Evolutionary conservation across 92 coral and sea anemone genomes (phyloP).

Genomic region (Heteractis magnifica): DNA sequence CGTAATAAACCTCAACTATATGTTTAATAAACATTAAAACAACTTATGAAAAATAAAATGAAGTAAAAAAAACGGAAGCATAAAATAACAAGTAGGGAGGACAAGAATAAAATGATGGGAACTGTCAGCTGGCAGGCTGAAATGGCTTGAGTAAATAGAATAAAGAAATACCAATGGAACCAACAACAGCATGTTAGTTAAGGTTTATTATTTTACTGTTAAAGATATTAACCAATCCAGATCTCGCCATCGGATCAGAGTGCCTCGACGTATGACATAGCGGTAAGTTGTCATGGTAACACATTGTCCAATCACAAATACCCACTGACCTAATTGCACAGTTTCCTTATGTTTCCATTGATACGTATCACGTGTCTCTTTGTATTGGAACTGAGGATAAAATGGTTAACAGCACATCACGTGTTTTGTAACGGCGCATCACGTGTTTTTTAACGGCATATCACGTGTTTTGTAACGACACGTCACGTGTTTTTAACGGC

Average conservation of each 20-base stretch:
- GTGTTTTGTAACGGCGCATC: neutral
- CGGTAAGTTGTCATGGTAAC: constrained; percentile 39
- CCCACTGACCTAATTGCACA: neutral
- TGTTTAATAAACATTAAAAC: neutral
- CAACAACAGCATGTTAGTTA: constrained; percentile 41
- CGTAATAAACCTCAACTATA: neutral
- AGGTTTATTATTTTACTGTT: constrained; percentile 84
- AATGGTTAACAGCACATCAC: neutral
- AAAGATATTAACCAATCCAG: constrained; percentile 93
- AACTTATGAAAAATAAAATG: neutral
- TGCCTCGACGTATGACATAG: constrained; percentile 88
- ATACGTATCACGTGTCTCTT: neutral
- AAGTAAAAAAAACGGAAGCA: neutral
- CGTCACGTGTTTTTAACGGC: neutral
- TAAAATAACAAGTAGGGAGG: neutral
- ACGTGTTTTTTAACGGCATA: neutral
- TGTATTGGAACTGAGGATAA: neutral
- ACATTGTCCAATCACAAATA: constrained; percentile 4
- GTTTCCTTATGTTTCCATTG: neutral
- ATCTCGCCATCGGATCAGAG: constrained; percentile 92
- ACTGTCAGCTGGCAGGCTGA: neutral
- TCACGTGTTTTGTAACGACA: neutral
- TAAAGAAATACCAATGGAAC: neutral
- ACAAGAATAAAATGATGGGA: neutral
- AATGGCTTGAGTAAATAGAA: neutral